Evolutionary conservation across 2,113 vertebrate species (phyloP), one percentile per base, ranked within the genome.

Genomic region (Heterotilapia buettikoferi): DNA sequence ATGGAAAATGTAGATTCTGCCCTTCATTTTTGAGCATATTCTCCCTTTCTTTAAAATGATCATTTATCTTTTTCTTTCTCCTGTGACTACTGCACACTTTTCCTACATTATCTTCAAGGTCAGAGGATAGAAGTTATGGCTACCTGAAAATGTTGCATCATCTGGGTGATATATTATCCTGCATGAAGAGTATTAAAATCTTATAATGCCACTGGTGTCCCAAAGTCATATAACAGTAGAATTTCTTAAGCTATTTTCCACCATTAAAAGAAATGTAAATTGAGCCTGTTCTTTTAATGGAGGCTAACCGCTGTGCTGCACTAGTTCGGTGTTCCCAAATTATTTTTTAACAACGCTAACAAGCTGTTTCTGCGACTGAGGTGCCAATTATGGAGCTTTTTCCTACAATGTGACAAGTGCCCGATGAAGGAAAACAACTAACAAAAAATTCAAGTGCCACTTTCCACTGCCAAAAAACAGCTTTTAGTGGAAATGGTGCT

Each of bases 401-500:
- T 92, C 90, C 89, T 71, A 83, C 84, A 90, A 88, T 38, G 86
- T 92, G 92, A 92, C 88, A 94, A 93, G 88, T 92, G 90, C 18
- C 83, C 19, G 36, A 63, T 89, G 89, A 87, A 85, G 85, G 90
- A 90, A 92, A 92, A 91, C 90, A 90, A 91, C 84, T 73, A 88
- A 90, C 90, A 90, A 76, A 90, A 89, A 92, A 88, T 83, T 36
- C 59, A 68, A 85, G 78, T 10, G 73, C 45, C 63, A 59, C 83
- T 84, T 61, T 11, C 2, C 9, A 1, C 76, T 83, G 92, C 92
- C 90, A 90, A 90, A 57, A 50, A 26, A 45, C 50, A 54, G 47
- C 59, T 82, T 84, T 90, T 71, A 83, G 80, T 87, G 85, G 52
- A 88, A 57, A 56, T 24, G 8, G 54, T 21, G 52, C 45, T 82